These are phyloP conservation scores for Azorinus chamasolen DNA, from an alignment of 2,888 invertebrate genomes.

Conservation along the genomic window DNA sequence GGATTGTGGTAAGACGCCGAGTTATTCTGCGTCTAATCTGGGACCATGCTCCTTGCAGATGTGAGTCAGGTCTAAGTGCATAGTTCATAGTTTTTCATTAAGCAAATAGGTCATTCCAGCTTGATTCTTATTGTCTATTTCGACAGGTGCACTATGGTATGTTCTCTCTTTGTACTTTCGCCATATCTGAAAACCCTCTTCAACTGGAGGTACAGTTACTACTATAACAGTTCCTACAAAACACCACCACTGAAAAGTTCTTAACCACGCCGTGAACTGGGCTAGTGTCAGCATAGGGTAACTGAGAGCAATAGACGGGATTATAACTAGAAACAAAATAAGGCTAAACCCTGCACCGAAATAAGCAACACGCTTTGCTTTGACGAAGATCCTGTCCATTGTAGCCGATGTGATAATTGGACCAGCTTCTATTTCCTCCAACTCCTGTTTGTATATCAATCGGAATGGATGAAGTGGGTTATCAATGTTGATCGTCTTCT, in stretches of 20 bases:
- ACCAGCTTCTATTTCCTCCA: conserved; percentile 57
- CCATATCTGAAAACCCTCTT: conserved; percentile 62
- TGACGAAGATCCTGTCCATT: conserved; percentile 64
- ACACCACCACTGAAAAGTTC: conserved; percentile 56
- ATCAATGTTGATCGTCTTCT: conserved; percentile 76
- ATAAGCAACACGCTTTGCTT: conserved; percentile 44
- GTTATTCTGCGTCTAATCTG: no score
- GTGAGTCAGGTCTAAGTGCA: no score
- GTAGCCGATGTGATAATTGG: conserved; percentile 44
- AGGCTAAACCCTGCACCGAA: conserved; percentile 52
- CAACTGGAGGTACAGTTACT: conserved; percentile 61
- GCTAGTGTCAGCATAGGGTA: conserved; percentile 48
- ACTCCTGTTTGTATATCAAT: conserved; percentile 70
- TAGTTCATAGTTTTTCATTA: no score
- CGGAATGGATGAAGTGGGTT: conserved; percentile 77
- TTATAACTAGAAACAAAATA: conserved; percentile 49
- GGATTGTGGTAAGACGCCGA: no score
- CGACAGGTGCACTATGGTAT: no score
- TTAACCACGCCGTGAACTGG: conserved; percentile 58
- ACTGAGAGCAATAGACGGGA: conserved; percentile 54
- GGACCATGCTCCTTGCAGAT: no score
- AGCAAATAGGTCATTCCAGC: no score
- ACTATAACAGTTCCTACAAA: conserved; percentile 56
- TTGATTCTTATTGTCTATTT: no score
- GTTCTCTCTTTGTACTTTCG: no score